Evolutionary conservation across 2,113 vertebrate species (phyloP), one percentile per base, ranked within the genome.

Genomic region (Rhinolophus sinicus): DNA sequence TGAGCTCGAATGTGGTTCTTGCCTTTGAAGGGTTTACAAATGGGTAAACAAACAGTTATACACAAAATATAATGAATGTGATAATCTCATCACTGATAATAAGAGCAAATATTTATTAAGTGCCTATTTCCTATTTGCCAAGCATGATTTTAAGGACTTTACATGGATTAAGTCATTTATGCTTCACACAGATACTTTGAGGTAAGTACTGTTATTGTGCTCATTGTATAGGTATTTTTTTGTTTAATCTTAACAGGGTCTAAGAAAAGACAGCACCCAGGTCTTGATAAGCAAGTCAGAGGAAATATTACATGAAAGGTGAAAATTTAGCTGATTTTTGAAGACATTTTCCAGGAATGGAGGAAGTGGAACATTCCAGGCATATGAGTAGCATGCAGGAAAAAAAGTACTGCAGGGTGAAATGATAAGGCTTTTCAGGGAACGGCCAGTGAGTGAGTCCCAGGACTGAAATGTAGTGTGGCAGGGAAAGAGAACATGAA

Each of bases 101-200:
- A 88, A 76, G 13, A 47, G 30, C 28, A 83, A 54, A 85, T 38
- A 44, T 33, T 77, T 84, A 75, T 69, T 77, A 47, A 94, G 24
- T n/a, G n/a, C 11, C 40, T 56, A 6, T 52, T 50, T 89, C 8
- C 40, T 56, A 6, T 52, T 50, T 92, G 24, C 35, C 72, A 82
- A 84, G 33, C 33, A 62, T 82, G 62, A 21, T 80, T 88, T 90
- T 88, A 93, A 96, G 72, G 28, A 81, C 47, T 38, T 88, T 14
- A 12, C 7, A 14, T n/a, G 7, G 50, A 65, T 92, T 87, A 33
- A 14, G 80, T 77, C 30, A 85, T 72, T 95, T 75, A 12, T 11
- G 26, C 22, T n/a, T 65, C 30, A 70, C 14, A 19, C 16, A 56
- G 15, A 70, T 54, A 35, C 16, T 75, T 80, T 78, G 70, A 95